Base-by-base conservation (phyloP, 2,888 invertebrate genomes). In the Tetranychus piercei region DNA sequence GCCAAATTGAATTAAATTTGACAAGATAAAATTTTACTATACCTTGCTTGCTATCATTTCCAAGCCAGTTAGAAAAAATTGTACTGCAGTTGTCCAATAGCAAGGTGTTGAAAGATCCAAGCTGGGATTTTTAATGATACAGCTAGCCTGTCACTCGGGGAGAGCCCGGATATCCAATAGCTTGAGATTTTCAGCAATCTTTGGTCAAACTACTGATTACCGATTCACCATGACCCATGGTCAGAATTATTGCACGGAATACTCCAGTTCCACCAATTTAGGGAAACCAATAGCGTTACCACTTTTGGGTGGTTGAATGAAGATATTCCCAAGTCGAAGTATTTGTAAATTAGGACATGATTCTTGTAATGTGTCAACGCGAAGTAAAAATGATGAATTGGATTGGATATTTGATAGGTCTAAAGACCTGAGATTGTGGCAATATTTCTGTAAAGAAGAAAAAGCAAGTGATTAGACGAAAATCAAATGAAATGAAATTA, bases 21-120 rank as follows among this genome's bases (percentile, higher is more conserved):
- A 18, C 18, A 34, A 20, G 66, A 65, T n/a, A n/a, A n/a, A n/a
- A n/a, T n/a, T 9, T 9, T 20, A 66, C 8, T 45, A 55, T 67
- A 76, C 81, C 79, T 80, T 81, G 44, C 76, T 76, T 34, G 80
- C 76, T 34, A 79, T 75, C 73, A 77, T 73, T n/a, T 77, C 78
- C 23, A 80, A 75, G 15, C 77, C 78, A 20, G 74, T 67, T n/a
- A 23, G 78, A 76, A 67, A 77, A 75, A 9, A 78, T 69, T n/a
- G 78, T 76, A n/a, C 79, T 76, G 74, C 79, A 79, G 76, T 79
- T 79, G 79, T 90, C n/a, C 90, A 4, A 92, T 86, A 82, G 90
- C 91, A 74, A 92, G 85, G 82, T 92, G 90, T 82, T 91, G 90
- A 79, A 92, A 86, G 83, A 91, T 90, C 89, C 90, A 90, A 74